A percentile compares a stretch with the other conserved stretches of the same genome.
These are phyloP conservation scores for Tetramorium alpestre DNA, from an alignment of 1,140 invertebrate genomes.

Conservation along the genomic window DNA sequence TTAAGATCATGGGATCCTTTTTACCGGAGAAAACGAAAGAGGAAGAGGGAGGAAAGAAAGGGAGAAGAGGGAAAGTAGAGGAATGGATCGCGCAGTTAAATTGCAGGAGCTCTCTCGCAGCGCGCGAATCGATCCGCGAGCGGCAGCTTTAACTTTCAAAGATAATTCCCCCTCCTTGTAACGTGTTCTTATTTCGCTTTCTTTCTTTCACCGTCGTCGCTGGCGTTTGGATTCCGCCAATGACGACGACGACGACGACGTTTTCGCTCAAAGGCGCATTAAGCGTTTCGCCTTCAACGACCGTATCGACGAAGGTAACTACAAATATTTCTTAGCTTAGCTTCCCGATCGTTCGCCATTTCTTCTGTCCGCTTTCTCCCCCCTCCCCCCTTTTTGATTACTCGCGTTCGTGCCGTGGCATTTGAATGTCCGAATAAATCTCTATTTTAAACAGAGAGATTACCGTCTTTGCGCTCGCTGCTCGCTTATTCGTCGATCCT, in stretches of 20 bases:
- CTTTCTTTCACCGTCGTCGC: slow-evolving; percentile 14
- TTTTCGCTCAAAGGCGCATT: slow-evolving; percentile 39
- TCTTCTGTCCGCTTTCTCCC: not conserved
- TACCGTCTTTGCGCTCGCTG: not conserved
- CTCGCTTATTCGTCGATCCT: slow-evolving; percentile 29
- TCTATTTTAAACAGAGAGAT: slow-evolving; percentile 41
- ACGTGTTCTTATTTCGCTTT: slow-evolving; percentile 49
- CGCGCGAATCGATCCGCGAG: slow-evolving; percentile 53
- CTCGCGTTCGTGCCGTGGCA: not conserved
- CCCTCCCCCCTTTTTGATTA: not conserved
- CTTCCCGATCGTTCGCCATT: slow-evolving; percentile 26
- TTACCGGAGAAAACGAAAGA: slow-evolving; percentile 12
- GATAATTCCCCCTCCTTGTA: slow-evolving; percentile 50
- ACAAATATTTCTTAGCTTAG: slow-evolving; percentile 31
- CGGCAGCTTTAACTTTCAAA: slow-evolving; percentile 57
- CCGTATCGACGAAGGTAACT: slow-evolving; percentile 10
- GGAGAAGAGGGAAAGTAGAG: not conserved
- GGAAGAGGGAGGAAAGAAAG: not conserved
- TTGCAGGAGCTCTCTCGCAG: slow-evolving; percentile 40
- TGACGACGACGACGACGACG: slow-evolving; percentile 17
- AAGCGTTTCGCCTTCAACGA: slow-evolving; percentile 27
- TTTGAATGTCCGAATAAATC: slow-evolving; percentile 34
- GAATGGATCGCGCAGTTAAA: slow-evolving; percentile 45
- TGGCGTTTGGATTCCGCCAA: slow-evolving; percentile 8
- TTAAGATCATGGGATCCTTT: slow-evolving; percentile 50